phyloP scores from a whole-genome alignment of 2,797 vertebrate genomes.

The Hypotaenidia philippensis region DNA sequence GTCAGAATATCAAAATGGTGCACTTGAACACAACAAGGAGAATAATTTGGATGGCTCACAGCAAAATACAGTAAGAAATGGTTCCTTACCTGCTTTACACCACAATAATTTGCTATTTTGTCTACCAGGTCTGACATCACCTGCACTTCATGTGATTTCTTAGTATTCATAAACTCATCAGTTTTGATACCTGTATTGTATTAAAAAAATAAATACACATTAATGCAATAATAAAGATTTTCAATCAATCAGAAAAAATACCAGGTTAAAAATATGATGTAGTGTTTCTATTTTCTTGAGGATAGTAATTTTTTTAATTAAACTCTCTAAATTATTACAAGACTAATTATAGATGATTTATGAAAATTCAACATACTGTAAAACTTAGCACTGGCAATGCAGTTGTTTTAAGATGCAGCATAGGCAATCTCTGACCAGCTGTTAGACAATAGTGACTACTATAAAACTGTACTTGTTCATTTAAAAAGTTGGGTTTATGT shows the following conservation, averaged over 20 bases:
- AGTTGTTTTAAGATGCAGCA: background rate
- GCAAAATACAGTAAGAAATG: background rate
- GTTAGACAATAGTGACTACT: background rate
- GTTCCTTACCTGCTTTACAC: constrained; percentile 88
- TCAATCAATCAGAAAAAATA: background rate
- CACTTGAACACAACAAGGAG: background rate
- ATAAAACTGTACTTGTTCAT: background rate
- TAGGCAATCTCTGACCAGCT: background rate
- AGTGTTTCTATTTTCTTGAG: background rate
- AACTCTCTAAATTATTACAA: background rate
- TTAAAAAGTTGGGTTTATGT: background rate
- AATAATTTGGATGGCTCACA: background rate
- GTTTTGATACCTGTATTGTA: constrained; percentile 79
- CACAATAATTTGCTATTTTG: constrained; percentile 82
- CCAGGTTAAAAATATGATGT: background rate
- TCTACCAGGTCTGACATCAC: constrained; percentile 92
- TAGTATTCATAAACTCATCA: constrained; percentile 94
- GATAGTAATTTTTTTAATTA: background rate
- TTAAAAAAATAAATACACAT: constrained; percentile 32
- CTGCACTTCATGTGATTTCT: constrained; percentile 98
- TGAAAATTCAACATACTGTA: background rate
- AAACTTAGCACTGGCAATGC: background rate
- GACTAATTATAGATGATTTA: background rate
- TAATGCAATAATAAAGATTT: background rate
- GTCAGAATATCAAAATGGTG: background rate